Conservation (phyloP, 2,797 vertebrate genomes). For the Etheostoma nigrum region DNA sequence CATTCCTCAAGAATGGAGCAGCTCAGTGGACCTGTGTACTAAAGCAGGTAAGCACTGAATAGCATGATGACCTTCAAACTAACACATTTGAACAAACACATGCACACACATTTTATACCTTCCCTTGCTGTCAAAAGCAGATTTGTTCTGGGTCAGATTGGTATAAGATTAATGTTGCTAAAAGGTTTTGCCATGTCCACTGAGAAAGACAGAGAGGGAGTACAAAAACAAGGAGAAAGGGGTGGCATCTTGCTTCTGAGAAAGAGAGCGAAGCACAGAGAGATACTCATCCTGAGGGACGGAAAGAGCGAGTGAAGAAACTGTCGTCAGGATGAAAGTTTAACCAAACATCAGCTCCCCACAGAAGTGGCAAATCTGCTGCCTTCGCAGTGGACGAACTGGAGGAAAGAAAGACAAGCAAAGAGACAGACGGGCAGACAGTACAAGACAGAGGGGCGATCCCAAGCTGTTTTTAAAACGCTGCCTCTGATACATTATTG, state of each 20-base stretch:
- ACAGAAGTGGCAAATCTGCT: constrained; percentile 64
- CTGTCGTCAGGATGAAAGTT: constrained; percentile 75
- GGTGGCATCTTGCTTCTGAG: constrained; percentile 21
- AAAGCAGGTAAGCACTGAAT: constrained; percentile 71
- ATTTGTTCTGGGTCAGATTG: constrained; percentile 34
- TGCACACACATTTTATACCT: background rate
- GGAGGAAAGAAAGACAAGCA: constrained; percentile 58
- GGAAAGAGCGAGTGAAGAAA: constrained; percentile 42
- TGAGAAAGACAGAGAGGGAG: constrained; percentile 27
- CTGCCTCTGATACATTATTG: constrained; percentile 84
- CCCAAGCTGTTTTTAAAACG: constrained; percentile 78
- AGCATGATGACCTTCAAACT: constrained; percentile 42
- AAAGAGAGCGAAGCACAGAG: constrained; percentile 33
- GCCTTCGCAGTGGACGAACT: constrained; percentile 53
- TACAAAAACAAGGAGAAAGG: constrained; percentile 25
- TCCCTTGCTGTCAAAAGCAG: constrained; percentile 20
- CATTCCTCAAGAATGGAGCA: constrained; percentile 82
- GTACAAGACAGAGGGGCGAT: constrained; percentile 70
- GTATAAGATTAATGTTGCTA: constrained; percentile 44
- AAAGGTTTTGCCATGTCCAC: constrained; percentile 43
- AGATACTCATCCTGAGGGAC: constrained; percentile 49
- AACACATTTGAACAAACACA: constrained; percentile 21
- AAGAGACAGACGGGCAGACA: constrained; percentile 72
- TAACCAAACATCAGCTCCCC: constrained; percentile 67
- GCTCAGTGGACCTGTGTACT: constrained; percentile 63